Conservation (phyloP, 2,797 vertebrate genomes). For the Tympanoctomys barrerae region DNA sequence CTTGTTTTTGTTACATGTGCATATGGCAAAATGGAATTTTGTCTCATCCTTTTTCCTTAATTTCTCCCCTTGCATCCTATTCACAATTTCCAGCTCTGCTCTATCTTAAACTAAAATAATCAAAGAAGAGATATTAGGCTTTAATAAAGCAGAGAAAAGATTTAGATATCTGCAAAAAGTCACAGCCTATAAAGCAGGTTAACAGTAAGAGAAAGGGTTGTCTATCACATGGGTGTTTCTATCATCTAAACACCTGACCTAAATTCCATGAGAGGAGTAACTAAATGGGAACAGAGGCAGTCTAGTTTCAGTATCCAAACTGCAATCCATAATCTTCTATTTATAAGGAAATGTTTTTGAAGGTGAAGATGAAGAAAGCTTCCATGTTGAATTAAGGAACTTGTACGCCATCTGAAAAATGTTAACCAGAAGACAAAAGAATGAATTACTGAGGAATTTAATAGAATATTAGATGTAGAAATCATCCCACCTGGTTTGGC, state of each 20-base stretch:
- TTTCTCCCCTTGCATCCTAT: background rate
- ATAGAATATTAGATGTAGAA: background rate
- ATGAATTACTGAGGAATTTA: background rate
- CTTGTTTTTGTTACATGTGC: background rate
- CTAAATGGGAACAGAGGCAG: background rate
- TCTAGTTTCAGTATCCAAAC: no score
- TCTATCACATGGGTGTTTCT: background rate
- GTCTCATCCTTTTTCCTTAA: background rate
- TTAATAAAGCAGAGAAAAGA: background rate
- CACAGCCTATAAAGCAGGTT: background rate
- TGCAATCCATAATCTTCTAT: background rate
- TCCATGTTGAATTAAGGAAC: background rate
- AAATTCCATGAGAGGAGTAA: background rate
- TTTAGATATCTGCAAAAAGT: background rate
- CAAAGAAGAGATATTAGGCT: background rate
- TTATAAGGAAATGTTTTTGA: background rate
- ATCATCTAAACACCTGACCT: background rate
- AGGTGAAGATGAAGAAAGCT: background rate
- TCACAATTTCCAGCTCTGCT: background rate
- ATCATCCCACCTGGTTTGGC: background rate
- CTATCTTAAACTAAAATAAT: background rate
- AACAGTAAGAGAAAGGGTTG: background rate
- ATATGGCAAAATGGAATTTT: background rate
- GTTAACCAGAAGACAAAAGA: background rate
- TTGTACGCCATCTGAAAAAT: background rate